Conservation (phyloP, 1,140 invertebrate genomes). For the Thaumatotibia leucotreta region DNA sequence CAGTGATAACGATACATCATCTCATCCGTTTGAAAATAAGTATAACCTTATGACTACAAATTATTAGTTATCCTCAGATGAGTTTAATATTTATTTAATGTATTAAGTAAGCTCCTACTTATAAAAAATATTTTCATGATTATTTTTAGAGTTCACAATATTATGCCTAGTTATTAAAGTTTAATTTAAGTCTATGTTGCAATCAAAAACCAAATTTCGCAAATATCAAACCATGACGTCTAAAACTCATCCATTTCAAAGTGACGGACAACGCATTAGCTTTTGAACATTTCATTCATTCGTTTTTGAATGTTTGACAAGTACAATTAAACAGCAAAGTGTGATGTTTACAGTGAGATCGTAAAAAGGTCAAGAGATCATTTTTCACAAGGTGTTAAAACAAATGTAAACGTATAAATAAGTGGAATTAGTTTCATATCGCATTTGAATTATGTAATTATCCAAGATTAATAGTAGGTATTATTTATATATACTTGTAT, state of each 20-base stretch:
- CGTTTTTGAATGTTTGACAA: slow-evolving; percentile 22
- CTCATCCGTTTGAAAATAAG: not conserved
- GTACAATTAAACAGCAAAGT: slow-evolving; percentile 13
- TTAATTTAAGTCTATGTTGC: not conserved
- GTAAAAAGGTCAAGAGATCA: not conserved
- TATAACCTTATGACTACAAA: not conserved
- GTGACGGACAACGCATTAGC: slow-evolving; percentile 43
- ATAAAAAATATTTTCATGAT: no score
- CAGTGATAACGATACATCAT: not conserved
- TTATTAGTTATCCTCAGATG: not conserved
- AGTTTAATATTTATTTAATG: no score
- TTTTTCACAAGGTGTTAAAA: not conserved
- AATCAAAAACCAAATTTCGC: slow-evolving; percentile 26
- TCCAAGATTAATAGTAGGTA: no score
- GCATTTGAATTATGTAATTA: slow-evolving; percentile 18
- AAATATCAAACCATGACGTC: slow-evolving; percentile 21
- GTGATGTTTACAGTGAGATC: not conserved
- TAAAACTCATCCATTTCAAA: slow-evolving; percentile 23
- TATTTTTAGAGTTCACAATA: not conserved
- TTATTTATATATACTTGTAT: no score
- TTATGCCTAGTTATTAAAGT: not conserved
- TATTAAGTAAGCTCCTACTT: no score
- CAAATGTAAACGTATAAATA: not conserved
- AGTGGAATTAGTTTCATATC: not conserved
- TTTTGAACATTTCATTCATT: slow-evolving; percentile 22